phyloP scores from a whole-genome alignment of 2,888 invertebrate genomes.

The Hypena proboscidalis region DNA sequence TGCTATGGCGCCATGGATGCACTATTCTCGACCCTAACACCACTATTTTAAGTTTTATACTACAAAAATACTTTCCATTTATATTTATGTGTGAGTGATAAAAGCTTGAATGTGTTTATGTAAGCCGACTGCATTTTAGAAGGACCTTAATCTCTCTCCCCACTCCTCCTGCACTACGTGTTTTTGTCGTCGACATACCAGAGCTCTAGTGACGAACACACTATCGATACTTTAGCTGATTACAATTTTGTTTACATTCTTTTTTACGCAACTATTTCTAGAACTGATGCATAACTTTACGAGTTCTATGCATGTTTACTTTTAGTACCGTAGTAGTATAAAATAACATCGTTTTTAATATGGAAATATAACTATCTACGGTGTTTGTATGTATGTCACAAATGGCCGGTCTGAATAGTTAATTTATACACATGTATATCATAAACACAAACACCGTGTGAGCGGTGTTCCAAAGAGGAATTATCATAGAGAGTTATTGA shows the following conservation, averaged over 20 bases:
- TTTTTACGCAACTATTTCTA: constrained; percentile 36
- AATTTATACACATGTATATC: constrained; percentile 27
- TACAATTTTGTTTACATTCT: constrained; percentile 44
- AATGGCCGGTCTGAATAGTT: neutral
- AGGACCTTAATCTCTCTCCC: constrained; percentile 73
- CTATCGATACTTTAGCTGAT: constrained; percentile 52
- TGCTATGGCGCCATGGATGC: constrained; percentile 44
- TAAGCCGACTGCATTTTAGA: constrained; percentile 77
- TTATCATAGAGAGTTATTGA: constrained; percentile 62
- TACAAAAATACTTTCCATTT: constrained; percentile 38
- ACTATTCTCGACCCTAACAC: constrained; percentile 52
- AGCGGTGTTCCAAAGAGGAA: constrained; percentile 63
- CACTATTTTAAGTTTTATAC: constrained; percentile 53
- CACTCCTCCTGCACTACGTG: constrained; percentile 59
- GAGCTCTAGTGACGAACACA: constrained; percentile 57
- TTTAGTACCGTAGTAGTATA: too few relatives aligned
- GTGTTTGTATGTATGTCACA: neutral
- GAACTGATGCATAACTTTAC: too few relatives aligned
- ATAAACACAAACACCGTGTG: constrained; percentile 25
- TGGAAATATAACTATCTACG: neutral
- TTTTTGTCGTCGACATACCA: constrained; percentile 77
- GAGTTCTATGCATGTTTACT: too few relatives aligned
- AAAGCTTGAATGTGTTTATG: constrained; percentile 68
- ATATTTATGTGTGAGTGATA: constrained; percentile 62
- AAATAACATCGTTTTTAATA: too few relatives aligned